phyloP scores from a whole-genome alignment of 2,888 invertebrate species.

The Norana najaformis region DNA sequence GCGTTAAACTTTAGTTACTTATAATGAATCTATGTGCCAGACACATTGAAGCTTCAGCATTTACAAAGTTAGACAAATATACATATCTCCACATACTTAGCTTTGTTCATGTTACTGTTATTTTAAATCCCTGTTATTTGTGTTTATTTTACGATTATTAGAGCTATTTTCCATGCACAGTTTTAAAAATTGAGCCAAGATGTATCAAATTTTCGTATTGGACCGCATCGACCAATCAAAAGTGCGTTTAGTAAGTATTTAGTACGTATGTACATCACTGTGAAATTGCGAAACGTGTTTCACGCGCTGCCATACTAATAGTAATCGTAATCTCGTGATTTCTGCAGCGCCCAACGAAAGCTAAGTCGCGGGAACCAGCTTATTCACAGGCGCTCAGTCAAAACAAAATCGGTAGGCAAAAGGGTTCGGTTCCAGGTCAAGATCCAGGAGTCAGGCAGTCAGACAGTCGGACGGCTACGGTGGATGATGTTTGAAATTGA shows the following conservation, averaged over 20 bases:
- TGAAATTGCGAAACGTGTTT: no score
- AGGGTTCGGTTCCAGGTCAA: no score
- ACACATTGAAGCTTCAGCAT: neutral
- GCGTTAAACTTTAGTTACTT: neutral
- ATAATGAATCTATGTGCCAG: neutral
- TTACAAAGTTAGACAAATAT: neutral
- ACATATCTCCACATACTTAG: neutral
- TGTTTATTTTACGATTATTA: neutral
- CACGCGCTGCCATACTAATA: no score
- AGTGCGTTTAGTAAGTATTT: neutral
- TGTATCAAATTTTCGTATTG: neutral
- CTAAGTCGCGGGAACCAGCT: no score
- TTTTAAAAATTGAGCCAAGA: conserved; percentile 8
- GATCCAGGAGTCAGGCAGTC: no score
- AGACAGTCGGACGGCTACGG: no score
- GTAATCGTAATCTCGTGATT: no score
- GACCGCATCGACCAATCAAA: conserved; percentile 14
- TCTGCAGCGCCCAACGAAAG: no score
- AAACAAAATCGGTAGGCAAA: no score
- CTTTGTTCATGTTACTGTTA: neutral
- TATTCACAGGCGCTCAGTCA: no score
- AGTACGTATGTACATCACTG: neutral
- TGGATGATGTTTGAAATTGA: no score
- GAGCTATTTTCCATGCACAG: neutral
- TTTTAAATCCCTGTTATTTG: conserved; percentile 4